Evolutionary conservation across 2,797 vertebrate species (phyloP).

Genomic region (Thamnophis elegans): DNA sequence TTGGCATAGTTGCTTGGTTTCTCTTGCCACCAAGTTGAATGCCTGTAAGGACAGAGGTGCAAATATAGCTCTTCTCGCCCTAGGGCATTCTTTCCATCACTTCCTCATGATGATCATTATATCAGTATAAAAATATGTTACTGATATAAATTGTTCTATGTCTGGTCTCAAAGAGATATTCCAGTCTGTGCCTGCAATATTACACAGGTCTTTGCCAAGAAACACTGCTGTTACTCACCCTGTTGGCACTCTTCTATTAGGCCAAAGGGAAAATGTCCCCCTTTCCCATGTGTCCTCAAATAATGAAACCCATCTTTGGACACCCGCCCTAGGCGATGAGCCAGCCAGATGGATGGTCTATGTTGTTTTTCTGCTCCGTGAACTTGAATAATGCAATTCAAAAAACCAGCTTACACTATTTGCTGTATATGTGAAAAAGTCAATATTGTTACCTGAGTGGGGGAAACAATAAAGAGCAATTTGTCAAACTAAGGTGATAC

Average conservation of each 20-base stretch:
- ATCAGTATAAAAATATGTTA: neutral
- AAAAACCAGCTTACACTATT: neutral
- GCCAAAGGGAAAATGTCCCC: slow-evolving; percentile 2
- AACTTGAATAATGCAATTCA: slow-evolving; percentile 41
- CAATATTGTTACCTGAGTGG: neutral
- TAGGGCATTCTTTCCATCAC: neutral
- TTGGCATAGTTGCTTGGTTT: rapidly evolving
- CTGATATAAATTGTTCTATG: neutral
- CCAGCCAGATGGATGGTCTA: slow-evolving; percentile 36
- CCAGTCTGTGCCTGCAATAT: neutral
- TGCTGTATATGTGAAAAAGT: neutral
- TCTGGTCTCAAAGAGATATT: neutral
- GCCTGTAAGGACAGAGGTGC: neutral
- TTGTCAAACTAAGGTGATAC: neutral
- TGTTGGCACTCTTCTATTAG: neutral
- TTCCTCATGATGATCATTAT: slow-evolving; percentile 14
- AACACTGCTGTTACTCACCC: neutral
- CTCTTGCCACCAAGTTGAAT: neutral
- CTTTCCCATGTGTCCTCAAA: slow-evolving; percentile 31
- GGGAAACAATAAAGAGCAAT: neutral
- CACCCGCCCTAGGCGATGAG: slow-evolving; percentile 40
- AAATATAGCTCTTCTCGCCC: slow-evolving; percentile 1
- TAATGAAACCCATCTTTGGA: slow-evolving; percentile 37
- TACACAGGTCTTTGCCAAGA: slow-evolving; percentile 14
- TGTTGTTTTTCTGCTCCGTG: slow-evolving; percentile 26